Evolutionary conservation across 2,113 vertebrate genomes (phyloP).

Genomic region (Herpetotheres cachinnans): DNA sequence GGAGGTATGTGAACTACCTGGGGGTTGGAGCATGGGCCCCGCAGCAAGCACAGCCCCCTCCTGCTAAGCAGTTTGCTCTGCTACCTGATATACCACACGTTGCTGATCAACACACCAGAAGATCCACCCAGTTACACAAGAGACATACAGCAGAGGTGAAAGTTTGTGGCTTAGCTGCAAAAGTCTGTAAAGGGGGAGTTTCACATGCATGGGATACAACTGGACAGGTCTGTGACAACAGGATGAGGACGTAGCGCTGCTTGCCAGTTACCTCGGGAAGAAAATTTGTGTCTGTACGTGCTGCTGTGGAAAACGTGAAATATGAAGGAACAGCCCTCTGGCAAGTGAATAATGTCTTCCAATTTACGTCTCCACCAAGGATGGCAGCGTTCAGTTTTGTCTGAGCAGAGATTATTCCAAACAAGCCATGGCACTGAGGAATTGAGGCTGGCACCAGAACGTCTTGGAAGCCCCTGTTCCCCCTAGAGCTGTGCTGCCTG

Average conservation of each 20-base stretch:
- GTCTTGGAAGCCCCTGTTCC: fast-evolving
- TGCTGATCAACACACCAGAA: neutral
- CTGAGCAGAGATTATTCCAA: neutral
- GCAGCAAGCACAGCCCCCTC: neutral
- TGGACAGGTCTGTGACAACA: neutral
- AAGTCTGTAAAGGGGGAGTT: neutral
- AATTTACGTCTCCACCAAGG: neutral
- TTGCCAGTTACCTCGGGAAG: neutral
- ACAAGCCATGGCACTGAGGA: neutral
- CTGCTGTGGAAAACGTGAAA: neutral
- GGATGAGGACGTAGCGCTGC: fast-evolving
- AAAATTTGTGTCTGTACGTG: neutral
- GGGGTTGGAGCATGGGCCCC: fast-evolving
- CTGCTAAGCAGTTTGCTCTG: neutral
- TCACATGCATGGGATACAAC: neutral
- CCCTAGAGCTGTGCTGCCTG: neutral
- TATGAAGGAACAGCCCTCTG: neutral
- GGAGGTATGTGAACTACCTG: neutral
- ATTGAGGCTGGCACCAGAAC: neutral
- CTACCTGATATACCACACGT: neutral
- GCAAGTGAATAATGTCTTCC: neutral
- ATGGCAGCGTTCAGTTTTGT: neutral
- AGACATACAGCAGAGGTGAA: neutral
- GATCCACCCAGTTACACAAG: neutral
- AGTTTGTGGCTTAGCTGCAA: neutral